Percentiles rank a stretch among this genome's conserved stretches.
Evolutionary conservation across 2,888 invertebrate species (phyloP).

Genomic region (Drosophila nr. perissopoda): DNA sequence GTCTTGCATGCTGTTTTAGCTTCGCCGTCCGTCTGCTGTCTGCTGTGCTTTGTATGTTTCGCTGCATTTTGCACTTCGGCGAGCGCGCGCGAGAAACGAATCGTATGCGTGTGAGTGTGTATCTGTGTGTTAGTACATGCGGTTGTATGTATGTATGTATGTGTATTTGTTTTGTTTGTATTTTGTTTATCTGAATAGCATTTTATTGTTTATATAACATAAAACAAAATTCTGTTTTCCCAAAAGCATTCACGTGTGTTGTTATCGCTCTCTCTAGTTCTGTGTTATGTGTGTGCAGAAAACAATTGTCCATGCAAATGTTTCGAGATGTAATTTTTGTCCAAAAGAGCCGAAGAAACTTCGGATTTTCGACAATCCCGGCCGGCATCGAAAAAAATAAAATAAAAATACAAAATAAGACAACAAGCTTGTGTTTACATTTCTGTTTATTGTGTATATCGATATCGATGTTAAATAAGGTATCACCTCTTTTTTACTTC

Average conservation of each 20-base stretch:
- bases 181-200: conserved; percentile 48
- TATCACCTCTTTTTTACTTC: neutral
- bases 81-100: conserved; percentile 44
- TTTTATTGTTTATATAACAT: conserved; percentile 58
- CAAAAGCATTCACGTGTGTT: conserved; percentile 1
- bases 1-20: neutral
- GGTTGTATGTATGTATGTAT: conserved; percentile 8
- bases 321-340: neutral
- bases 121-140: conserved; percentile 10
- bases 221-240: conserved; percentile 20
- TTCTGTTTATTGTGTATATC: neutral
- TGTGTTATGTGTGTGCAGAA: neutral
- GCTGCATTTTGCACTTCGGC: conserved; percentile 25
- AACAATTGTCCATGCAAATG: neutral
- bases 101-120: neutral
- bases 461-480: conserved; percentile 5
- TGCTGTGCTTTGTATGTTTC: conserved; percentile 18
- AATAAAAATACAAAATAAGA: neutral
- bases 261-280: neutral
- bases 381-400: conserved; percentile 15
- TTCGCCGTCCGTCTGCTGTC: conserved; percentile 4
- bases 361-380: conserved; percentile 8
- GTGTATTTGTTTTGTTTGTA: conserved; percentile 28
- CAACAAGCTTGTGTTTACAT: conserved; percentile 2
- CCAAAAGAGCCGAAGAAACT: neutral